Evolutionary conservation across 2,797 vertebrate genomes (phyloP).

Genomic region (Enteromius unitaeniatus): DNA sequence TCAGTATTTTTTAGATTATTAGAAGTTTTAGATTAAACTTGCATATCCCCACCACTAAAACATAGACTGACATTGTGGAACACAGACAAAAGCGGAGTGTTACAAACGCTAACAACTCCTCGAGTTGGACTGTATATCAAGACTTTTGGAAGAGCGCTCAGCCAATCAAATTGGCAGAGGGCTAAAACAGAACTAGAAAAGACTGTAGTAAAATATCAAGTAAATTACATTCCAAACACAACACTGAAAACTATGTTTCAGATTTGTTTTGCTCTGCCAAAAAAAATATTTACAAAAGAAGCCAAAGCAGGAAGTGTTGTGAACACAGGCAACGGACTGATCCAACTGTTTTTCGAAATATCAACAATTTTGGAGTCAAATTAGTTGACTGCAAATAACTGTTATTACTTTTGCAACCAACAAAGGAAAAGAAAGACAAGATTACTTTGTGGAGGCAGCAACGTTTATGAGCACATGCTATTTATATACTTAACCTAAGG

Average conservation of each 20-base stretch:
- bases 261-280: constrained; percentile 15
- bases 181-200: not conserved
- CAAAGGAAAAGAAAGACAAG: not conserved
- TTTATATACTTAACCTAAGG: not conserved
- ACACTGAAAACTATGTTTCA: not conserved
- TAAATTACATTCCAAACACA: constrained; percentile 16
- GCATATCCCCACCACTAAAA: not conserved
- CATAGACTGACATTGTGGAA: not conserved
- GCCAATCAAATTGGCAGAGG: not conserved
- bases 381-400: not conserved
- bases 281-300: constrained; percentile 10
- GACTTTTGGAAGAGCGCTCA: not conserved
- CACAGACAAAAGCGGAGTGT: not conserved
- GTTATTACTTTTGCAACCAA: not conserved
- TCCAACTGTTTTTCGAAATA: not conserved
- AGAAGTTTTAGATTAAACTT: not conserved
- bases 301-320: constrained; percentile 13
- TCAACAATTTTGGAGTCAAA: not conserved
- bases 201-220: constrained; percentile 3
- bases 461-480: not conserved
- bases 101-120: not conserved
- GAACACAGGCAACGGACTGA: not conserved
- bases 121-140: not conserved
- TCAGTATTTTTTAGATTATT: not conserved
- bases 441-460: not conserved